Evolutionary conservation across 2,888 invertebrate species (phyloP).

Genomic region (Stenodema calcarata): DNA sequence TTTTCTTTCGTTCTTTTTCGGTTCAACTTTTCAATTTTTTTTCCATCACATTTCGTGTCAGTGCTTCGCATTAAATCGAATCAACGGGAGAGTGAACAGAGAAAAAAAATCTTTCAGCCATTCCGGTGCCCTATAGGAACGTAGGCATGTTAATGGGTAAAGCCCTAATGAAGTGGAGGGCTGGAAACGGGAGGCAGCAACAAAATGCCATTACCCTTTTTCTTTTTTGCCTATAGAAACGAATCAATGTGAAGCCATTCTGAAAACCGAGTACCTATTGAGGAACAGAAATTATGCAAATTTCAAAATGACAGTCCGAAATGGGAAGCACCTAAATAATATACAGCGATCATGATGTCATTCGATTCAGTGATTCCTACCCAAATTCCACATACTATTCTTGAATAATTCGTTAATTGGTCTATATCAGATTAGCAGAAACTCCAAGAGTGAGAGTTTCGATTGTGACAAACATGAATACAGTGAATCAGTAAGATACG

Average conservation of each 20-base stretch:
- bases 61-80: not conserved
- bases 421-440: too few species aligned
- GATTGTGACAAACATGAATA: too few species aligned
- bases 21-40: not conserved
- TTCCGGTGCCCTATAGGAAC: not conserved
- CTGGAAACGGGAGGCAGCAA: not conserved
- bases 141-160: not conserved
- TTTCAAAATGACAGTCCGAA: too few species aligned
- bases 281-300: too few species aligned
- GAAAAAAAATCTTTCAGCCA: not conserved
- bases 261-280: not conserved
- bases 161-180: not conserved
- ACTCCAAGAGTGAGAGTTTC: too few species aligned
- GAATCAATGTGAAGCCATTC: not conserved
- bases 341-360: too few species aligned
- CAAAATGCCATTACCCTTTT: not conserved
- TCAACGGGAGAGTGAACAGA: not conserved
- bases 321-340: too few species aligned
- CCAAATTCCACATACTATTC: too few species aligned
- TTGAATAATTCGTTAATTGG: too few species aligned
- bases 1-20: not conserved
- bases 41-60: not conserved
- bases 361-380: too few species aligned
- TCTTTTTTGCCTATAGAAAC: not conserved
- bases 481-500: too few species aligned